Evolutionary conservation across 2,797 vertebrate genomes (phyloP), one percentile per base, ranked within the genome.

Genomic region (Chelidonichthys spinosus): DNA sequence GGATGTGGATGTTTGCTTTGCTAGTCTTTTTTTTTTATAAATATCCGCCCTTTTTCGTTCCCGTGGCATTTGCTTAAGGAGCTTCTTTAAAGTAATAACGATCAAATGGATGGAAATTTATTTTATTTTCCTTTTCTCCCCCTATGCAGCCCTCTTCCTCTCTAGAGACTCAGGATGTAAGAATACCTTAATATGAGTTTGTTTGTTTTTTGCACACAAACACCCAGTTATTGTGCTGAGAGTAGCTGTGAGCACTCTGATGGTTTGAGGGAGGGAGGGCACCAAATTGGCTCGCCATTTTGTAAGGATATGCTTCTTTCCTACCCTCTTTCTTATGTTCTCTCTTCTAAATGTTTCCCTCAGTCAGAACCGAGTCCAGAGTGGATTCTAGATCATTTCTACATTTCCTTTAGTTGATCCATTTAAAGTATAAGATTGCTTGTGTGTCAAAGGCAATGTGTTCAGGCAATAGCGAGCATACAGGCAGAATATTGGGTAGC

Each of bases 61-160:
- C 83, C 75, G 92, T 87, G 90, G 93, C 92, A 93, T 93, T 86
- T 90, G 93, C 94, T 90, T 93, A 89, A 93, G 92, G 93, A 92
- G 91, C 89, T 90, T 89, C 84, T 92, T 85, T 94, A 92, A 93
- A 94, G 92, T 95, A 90, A 87, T 94, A 90, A 93, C 82, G 80
- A 93, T 91, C 83, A 93, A 91, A 89, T 94, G 93, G 93, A 95
- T 95, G 94, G 93, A 94, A 87, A 93, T 96, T 95, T 93, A 93
- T 95, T 93, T 95, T 92, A 89, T 89, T 94, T 94, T 95, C 94
- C 91, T 95, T 95, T 94, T 94, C 91, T 94, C 85, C 92, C 95
- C 95, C 96, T 93, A 97, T 94, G 96, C 97, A 97, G 97, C 96
- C 96, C 95, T 97, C 96, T 96, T 96, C 97, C 96, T 97, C 96